These are phyloP conservation scores for Oscarella lobularis DNA, from an alignment of 37 sponge, comb jelly and placozoan species.

Conservation along the genomic window DNA sequence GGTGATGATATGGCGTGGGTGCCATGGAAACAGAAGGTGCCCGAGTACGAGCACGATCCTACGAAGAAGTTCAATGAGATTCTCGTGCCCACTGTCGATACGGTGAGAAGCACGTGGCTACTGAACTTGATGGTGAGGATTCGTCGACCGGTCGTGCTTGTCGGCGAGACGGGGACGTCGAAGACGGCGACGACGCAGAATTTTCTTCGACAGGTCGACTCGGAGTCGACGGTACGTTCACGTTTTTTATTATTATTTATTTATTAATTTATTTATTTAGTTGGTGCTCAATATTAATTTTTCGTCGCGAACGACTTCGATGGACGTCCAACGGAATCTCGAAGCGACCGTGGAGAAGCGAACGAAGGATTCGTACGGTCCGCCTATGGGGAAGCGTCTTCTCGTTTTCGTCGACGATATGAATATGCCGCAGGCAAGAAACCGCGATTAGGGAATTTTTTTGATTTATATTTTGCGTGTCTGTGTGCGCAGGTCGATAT, in stretches of 20 bases:
- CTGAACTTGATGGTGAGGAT: constrained; percentile 86
- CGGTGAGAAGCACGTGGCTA: constrained; percentile 90
- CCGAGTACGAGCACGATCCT: constrained; percentile 78
- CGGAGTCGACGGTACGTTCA: constrained; percentile 51
- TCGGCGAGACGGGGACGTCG: constrained; percentile 98
- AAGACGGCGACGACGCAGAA: constrained; percentile 92
- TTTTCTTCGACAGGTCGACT: constrained; percentile 71
- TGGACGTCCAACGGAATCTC: constrained; percentile 95
- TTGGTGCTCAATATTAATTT: constrained; percentile 93
- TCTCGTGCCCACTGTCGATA: constrained; percentile 96
- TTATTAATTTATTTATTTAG: constrained; percentile 21
- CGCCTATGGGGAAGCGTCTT: constrained; percentile 90
- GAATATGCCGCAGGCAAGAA: constrained; percentile 89
- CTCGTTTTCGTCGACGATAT: constrained; percentile 95
- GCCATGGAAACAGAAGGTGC: constrained; percentile 83
- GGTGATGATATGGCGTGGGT: constrained; percentile 42
- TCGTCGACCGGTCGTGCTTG: constrained; percentile 76
- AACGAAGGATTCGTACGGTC: constrained; percentile 93
- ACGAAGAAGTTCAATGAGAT: constrained; percentile 79
- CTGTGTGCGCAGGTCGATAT: constrained; percentile 71
- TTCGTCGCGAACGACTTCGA: constrained; percentile 92
- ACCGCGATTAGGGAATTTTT: no score
- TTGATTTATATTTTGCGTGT: no score
- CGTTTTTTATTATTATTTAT: neutral
- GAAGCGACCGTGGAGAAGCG: constrained; percentile 98